Percentiles rank a stretch among this genome's conserved stretches.
Evolutionary conservation across 1,140 invertebrate species (phyloP).

Genomic region (Diachasma alloeum): DNA sequence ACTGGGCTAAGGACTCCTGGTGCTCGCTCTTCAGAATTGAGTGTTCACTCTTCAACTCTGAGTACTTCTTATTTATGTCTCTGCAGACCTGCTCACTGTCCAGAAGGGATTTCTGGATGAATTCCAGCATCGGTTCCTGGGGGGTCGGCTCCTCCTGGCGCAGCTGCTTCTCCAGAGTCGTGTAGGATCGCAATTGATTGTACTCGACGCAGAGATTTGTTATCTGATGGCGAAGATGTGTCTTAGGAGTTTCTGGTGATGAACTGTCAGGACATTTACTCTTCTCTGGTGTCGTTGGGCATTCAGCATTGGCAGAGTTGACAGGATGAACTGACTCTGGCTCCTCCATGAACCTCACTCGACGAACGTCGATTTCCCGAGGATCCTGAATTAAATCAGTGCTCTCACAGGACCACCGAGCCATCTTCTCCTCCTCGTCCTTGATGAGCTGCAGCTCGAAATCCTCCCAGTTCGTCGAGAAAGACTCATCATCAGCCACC

Average conservation of each 20-base stretch:
- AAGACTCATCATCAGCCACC: constrained; percentile 18
- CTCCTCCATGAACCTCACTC: constrained; percentile 24
- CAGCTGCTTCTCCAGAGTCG: constrained; percentile 52
- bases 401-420: constrained; percentile 13
- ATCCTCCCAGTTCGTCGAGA: constrained; percentile 43
- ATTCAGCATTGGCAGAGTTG: background rate
- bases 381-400: constrained; percentile 9
- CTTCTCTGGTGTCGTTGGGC: background rate
- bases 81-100: constrained; percentile 23
- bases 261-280: background rate
- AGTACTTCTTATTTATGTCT: constrained; percentile 33
- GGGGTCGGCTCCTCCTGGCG: constrained; percentile 26
- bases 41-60: constrained; percentile 29
- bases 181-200: constrained; percentile 42
- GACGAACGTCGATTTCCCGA: background rate
- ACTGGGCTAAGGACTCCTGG: background rate
- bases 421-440: constrained; percentile 28
- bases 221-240: constrained; percentile 39
- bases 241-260: constrained; percentile 46
- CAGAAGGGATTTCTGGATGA: constrained; percentile 23
- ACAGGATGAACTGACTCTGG: background rate
- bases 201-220: constrained; percentile 38
- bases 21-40: background rate
- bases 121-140: constrained; percentile 11
- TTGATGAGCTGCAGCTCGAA: constrained; percentile 50